Base-by-base conservation (phyloP, 2,113 vertebrate species). In the Lontra canadensis region DNA sequence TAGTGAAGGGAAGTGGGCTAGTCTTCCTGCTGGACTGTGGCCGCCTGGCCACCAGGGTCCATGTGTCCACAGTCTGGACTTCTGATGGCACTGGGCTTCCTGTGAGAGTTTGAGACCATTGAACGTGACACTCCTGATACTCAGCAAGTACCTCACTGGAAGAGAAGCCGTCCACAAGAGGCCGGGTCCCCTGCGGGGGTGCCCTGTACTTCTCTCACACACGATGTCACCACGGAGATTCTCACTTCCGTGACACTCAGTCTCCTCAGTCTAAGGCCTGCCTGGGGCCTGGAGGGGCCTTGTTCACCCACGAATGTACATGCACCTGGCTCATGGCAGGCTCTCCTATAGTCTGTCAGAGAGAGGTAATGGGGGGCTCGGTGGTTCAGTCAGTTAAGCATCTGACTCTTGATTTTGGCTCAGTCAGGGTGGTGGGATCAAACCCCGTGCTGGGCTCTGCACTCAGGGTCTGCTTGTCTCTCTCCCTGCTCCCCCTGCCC, bases 181-280 rank as follows among this genome's bases (percentile, higher is more conserved):
- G 9, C 2, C 55, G 44, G 26, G 29, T 4, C 7, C 76, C 31
- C 90, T 23, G 10, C 52, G 7, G 0, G 6, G 26, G 5, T 7
- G 18, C 6, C 6, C 87, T 84, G 21, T 29, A 3, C 10, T 34
- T 88, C 34, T 73, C 74, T 73, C 69, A 65, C 29, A 57, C 1
- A 52, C 4, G 63, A 2, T 36, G 47, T 76, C 8, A 34, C 81
- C 52, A 29, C 26, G 0, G 23, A 59, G 34, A 29, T 11, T 14
- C 26, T 55, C 4, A 0, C 23, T n/a, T 71, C 4, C 0, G 20
- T n/a, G 31, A 59, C 34, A 31, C 29, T 87, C 6, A 0, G 1
- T 47, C n/a, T 20, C n/a, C 25, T 44, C 4, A 7, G 1, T 82
- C 69, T 34, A 18, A 65, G 81, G 9, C 26, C 25, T 65, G 49